phyloP scores from a whole-genome alignment of 2,797 vertebrate genomes.

The Pipistrellus kuhlii region DNA sequence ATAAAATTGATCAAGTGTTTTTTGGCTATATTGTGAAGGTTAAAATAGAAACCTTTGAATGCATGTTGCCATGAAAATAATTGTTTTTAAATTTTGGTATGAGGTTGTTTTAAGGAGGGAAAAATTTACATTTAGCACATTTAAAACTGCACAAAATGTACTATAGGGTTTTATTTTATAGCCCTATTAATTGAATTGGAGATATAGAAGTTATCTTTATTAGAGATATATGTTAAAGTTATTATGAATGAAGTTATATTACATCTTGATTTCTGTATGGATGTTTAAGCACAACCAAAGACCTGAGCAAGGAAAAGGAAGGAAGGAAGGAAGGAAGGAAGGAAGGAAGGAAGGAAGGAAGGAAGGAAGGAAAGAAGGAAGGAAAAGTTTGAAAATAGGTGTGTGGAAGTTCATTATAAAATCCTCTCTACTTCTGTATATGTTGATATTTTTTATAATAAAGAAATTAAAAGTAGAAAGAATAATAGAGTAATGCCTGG shows the following conservation, averaged over 20 bases:
- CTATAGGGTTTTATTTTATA: conserved; percentile 30
- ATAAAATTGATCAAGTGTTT: background rate
- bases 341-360: too few relatives aligned
- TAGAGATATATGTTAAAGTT: background rate
- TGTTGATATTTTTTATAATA: background rate
- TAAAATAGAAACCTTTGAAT: background rate
- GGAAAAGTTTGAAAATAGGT: background rate
- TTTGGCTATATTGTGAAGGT: background rate
- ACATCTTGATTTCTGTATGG: background rate
- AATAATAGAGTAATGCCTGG: background rate
- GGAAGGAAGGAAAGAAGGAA: too few relatives aligned
- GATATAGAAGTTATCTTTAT: background rate
- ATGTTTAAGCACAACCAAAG: background rate
- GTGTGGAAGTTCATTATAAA: background rate
- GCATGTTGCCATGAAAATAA: background rate
- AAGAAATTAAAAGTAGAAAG: background rate
- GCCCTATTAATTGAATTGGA: background rate
- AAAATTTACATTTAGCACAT: background rate
- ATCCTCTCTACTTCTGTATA: background rate
- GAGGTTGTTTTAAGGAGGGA: background rate
- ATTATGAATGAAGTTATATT: background rate
- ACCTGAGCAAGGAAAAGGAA: background rate
- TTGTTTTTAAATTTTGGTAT: conserved; percentile 5
- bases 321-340: too few relatives aligned
- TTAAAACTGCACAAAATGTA: background rate